Conservation (phyloP, 1,140 invertebrate species). For the Hypsibius dujardini region DNA sequence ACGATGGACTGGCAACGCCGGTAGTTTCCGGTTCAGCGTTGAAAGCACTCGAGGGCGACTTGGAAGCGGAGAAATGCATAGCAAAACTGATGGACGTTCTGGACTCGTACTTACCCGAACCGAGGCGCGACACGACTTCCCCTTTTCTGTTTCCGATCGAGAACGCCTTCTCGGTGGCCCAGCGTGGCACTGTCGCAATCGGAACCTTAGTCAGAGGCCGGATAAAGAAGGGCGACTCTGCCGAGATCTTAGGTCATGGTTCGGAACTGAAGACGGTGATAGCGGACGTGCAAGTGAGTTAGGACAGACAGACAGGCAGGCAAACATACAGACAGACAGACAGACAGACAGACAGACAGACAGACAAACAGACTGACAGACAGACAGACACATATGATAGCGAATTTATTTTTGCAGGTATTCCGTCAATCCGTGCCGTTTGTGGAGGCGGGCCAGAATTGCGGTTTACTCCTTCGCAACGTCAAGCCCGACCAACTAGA, state of each 20-base stretch:
- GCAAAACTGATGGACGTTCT: constrained; percentile 52
- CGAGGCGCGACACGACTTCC: constrained; percentile 48
- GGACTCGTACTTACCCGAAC: constrained; percentile 57
- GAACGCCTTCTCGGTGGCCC: constrained; percentile 56
- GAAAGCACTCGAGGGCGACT: constrained; percentile 61
- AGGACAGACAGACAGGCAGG: too few relatives aligned
- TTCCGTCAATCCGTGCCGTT: constrained; percentile 33
- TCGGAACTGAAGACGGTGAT: constrained; percentile 48
- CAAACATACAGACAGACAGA: too few relatives aligned
- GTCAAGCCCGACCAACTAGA: constrained; percentile 51
- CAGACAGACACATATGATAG: too few relatives aligned
- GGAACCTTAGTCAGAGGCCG: constrained; percentile 56
- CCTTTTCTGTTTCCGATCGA: constrained; percentile 72
- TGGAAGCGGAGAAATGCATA: constrained; percentile 49
- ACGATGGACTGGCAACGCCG: constrained; percentile 45
- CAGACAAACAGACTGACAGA: too few relatives aligned
- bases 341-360: too few relatives aligned
- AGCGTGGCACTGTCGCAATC: constrained; percentile 65
- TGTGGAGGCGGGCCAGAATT: constrained; percentile 68
- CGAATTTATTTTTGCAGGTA: constrained; percentile 21
- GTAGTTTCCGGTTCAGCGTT: constrained; percentile 72
- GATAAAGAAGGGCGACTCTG: constrained; percentile 46
- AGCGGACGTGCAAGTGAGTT: constrained; percentile 33
- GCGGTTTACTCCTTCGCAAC: constrained; percentile 58
- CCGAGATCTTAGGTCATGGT: constrained; percentile 60